Percentiles rank a stretch among this genome's conserved stretches.
Evolutionary conservation across 2,888 invertebrate species (phyloP).

Genomic region (Drosophila helvetica): DNA sequence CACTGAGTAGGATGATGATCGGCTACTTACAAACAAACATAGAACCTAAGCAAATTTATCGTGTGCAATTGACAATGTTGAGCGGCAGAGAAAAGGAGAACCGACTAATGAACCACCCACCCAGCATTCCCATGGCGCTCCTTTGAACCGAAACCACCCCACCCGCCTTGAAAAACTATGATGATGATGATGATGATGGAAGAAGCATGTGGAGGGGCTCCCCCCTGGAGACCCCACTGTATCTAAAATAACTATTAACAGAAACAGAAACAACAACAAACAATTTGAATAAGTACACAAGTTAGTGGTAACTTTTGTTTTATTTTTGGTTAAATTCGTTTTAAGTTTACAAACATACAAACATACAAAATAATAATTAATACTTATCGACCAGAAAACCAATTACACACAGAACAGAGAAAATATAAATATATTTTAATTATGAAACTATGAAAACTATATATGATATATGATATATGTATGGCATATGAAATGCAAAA

Average conservation of each 20-base stretch:
- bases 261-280: conserved; percentile 52
- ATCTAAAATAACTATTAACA: conserved; percentile 12
- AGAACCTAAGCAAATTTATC: conserved; percentile 27
- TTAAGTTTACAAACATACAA: conserved; percentile 67
- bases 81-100: conserved; percentile 20
- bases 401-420: neutral
- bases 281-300: conserved; percentile 58
- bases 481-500: conserved; percentile 46
- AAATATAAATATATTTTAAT: conserved; percentile 67
- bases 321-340: conserved; percentile 74
- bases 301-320: conserved; percentile 65
- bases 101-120: conserved; percentile 45
- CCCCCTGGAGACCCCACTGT: conserved; percentile 1
- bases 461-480: conserved; percentile 10
- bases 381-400: neutral
- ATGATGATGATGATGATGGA: conserved; percentile 27
- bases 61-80: conserved; percentile 66
- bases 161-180: conserved; percentile 38
- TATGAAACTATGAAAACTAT: conserved; percentile 26
- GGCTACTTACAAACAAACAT: neutral
- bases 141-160: conserved; percentile 39
- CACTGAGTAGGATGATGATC: neutral
- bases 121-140: conserved; percentile 63
- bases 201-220: conserved; percentile 17
- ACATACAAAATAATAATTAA: conserved; percentile 10